These are phyloP conservation scores for Scaptodrosophila lebanonensis DNA, from an alignment of 1,140 invertebrate species.

Conservation along the genomic window DNA sequence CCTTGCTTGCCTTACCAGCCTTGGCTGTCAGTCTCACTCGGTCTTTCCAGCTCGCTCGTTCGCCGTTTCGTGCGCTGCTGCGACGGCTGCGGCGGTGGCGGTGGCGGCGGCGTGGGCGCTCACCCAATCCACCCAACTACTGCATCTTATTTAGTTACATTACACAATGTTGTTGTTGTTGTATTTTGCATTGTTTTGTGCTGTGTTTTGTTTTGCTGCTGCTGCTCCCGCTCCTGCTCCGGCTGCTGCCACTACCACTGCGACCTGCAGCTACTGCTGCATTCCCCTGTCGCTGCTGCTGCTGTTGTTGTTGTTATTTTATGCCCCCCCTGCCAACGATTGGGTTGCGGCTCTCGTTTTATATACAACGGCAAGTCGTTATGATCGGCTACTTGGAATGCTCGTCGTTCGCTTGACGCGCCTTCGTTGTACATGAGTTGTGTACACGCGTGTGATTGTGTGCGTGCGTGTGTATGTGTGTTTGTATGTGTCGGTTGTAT, in stretches of 20 bases:
- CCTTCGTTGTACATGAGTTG: constrained; percentile 34
- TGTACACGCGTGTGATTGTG: no score
- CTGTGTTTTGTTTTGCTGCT: constrained; percentile 74
- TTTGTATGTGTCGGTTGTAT: constrained; percentile 28
- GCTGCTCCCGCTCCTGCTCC: constrained; percentile 37
- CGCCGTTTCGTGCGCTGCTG: constrained; percentile 56
- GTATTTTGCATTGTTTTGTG: constrained; percentile 75
- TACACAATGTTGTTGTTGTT: constrained; percentile 50
- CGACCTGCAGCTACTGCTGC: no score
- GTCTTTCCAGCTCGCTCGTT: constrained; percentile 73
- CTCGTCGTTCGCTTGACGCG: constrained; percentile 60
- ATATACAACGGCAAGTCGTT: constrained; percentile 46
- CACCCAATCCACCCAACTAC: constrained; percentile 12
- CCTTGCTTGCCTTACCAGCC: constrained; percentile 44
- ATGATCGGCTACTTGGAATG: constrained; percentile 70
- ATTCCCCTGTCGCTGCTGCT: no score
- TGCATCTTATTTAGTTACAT: constrained; percentile 74
- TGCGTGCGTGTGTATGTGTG: constrained; percentile 35
- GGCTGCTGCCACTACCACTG: neutral
- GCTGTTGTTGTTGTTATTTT: neutral
- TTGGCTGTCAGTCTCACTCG: constrained; percentile 66
- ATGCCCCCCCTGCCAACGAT: neutral
- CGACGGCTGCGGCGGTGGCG: constrained; percentile 27
- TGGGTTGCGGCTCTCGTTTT: constrained; percentile 69
- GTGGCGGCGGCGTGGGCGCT: neutral